phyloP scores from a whole-genome alignment of 2,888 invertebrate species.

The Scrobipalpa atriplicella region DNA sequence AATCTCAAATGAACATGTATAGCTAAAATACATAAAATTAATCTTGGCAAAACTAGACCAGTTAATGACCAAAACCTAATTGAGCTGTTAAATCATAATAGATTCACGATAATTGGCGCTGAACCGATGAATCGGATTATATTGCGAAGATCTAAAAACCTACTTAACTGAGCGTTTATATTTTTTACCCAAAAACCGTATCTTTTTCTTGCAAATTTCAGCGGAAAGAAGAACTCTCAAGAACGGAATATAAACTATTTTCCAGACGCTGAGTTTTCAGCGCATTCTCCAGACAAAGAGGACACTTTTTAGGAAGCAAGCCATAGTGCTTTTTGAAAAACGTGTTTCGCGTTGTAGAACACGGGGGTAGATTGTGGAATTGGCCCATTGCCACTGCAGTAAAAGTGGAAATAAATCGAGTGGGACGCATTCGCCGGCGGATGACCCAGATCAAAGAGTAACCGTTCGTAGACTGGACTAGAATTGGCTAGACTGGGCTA shows the following conservation, averaged over 20 bases:
- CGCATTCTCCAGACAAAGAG: constrained; percentile 17
- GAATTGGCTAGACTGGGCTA: constrained; percentile 8
- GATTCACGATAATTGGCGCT: constrained; percentile 5
- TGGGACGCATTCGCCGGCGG: constrained; percentile 66
- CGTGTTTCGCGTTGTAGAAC: constrained; percentile 69
- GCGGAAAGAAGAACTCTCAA: constrained; percentile 17
- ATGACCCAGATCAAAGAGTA: constrained; percentile 70
- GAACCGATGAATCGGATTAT: not conserved
- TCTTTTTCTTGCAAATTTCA: not conserved
- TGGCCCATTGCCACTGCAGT: constrained; percentile 79
- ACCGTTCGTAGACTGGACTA: constrained; percentile 42
- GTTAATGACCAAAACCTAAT: constrained; percentile 12
- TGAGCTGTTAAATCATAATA: constrained; percentile 18
- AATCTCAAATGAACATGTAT: not conserved
- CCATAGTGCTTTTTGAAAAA: constrained; percentile 64
- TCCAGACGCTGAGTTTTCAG: constrained; percentile 15
- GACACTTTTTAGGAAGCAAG: constrained; percentile 42
- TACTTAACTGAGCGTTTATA: not conserved
- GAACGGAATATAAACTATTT: constrained; percentile 26
- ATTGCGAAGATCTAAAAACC: not conserved
- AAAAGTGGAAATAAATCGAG: constrained; percentile 79
- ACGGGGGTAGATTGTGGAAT: constrained; percentile 69
- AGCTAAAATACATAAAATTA: constrained; percentile 13
- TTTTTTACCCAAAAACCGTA: constrained; percentile 2
- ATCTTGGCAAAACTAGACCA: not conserved